Evolutionary conservation across 2,797 vertebrate species (phyloP).

Genomic region (Ataeniobius toweri): DNA sequence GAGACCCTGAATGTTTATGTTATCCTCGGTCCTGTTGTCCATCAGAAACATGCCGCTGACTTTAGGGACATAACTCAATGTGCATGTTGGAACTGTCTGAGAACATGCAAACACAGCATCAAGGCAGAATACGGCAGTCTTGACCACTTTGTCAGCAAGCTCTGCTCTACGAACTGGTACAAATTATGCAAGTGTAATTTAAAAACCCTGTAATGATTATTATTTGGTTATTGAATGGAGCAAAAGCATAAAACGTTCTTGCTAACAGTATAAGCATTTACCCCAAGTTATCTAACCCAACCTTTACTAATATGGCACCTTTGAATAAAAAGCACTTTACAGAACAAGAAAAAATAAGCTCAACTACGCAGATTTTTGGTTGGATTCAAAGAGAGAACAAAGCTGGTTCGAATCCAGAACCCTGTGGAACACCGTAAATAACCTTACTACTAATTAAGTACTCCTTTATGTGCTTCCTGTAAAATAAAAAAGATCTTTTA

Average conservation of each 20-base stretch:
- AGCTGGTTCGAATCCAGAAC: not conserved
- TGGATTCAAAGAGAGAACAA: not conserved
- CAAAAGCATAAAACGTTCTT: not conserved
- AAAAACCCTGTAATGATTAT: too few relatives aligned
- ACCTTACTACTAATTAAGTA: not conserved
- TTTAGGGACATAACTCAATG: not conserved
- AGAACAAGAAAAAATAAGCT: not conserved
- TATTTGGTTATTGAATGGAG: too few relatives aligned
- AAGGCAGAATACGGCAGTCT: not conserved
- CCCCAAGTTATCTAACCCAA: not conserved
- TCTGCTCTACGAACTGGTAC: not conserved
- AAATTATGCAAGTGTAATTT: not conserved
- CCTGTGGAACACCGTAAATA: not conserved
- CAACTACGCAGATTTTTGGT: not conserved
- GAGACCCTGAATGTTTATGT: constrained; percentile 17
- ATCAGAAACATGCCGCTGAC: constrained; percentile 16
- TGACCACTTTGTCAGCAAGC: not conserved
- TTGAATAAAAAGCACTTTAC: not conserved
- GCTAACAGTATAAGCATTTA: not conserved
- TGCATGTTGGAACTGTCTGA: not conserved
- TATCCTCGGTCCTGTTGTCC: constrained; percentile 11
- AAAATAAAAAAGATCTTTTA: not conserved
- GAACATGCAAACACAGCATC: too few relatives aligned
- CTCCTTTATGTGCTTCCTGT: not conserved
- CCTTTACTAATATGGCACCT: not conserved